Base-by-base conservation (phyloP, 2,888 invertebrate species). In the Apamea anceps region DNA sequence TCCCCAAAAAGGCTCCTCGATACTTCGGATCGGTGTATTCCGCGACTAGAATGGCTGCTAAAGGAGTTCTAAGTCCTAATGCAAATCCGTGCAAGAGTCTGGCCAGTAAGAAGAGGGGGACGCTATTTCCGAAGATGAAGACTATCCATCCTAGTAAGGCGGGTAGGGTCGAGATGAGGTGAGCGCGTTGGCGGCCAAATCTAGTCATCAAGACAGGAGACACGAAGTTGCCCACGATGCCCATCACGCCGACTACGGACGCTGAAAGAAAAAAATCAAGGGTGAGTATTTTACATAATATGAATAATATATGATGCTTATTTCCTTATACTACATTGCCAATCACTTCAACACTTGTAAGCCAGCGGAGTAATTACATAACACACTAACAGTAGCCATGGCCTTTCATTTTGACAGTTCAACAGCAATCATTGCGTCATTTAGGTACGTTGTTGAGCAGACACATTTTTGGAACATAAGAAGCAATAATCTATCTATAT, bases 1-100 rank as follows among this genome's bases (percentile, higher is more conserved):
- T 97, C 25, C 98, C 97, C 54, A 98, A 95, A 60, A 98, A 96
- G 1, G 97, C 96, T 8, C 98, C 98, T 76, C 98, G 95, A 79
- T 98, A 97, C 88, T 96, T 97, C 0, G 97, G 98, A 79, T 97
- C 97, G 0, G 97, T 97, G 80, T 97, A 97, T 93, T 98, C 98
- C 0, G 97, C 97, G 54, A 97, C 97, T 89, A 97, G 95, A 45
- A 97, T 97, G 0, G 97, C 96, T 25, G 96, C 96, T 82, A 97
- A 89, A 0, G 97, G 95, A 0, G 97, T 97, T 48, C 97, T 90
- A 12, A 98, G 91, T 0, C 98, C 98, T 68, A 97, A 91, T 48
- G 97, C 96, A 73, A 97, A 89, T 77, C 97, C 97, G 86, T 97
- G 96, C 25, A 97, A 88, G 2, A 97, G 92, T 88, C 96, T 93